A percentile compares a stretch with the other conserved stretches of the same genome.
Evolutionary conservation across 2,113 vertebrate genomes (phyloP).

Genomic region (Oceanites oceanicus): DNA sequence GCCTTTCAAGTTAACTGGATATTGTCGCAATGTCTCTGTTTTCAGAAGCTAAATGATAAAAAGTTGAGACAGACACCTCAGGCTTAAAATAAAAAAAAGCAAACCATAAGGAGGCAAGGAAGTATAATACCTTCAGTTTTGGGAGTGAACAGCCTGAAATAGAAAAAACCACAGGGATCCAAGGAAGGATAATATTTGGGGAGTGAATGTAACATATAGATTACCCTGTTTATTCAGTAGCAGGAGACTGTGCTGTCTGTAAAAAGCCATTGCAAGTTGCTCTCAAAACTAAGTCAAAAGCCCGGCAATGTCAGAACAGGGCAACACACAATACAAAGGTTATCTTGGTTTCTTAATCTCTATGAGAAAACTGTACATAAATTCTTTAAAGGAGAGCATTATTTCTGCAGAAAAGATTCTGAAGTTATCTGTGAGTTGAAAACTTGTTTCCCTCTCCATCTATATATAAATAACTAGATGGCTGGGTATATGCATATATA

Average conservation of each 20-base stretch:
- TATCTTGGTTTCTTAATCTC: not conserved
- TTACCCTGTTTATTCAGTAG: not conserved
- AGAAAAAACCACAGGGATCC: not conserved
- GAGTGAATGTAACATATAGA: not conserved
- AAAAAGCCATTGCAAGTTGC: not conserved
- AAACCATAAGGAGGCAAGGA: not conserved
- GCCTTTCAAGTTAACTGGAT: not conserved
- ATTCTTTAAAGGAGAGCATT: not conserved
- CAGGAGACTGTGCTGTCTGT: not conserved
- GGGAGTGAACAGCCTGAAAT: not conserved
- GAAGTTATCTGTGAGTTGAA: not conserved
- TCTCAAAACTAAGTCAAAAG: not conserved
- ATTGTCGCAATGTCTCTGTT: not conserved
- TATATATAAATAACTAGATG: too few species aligned
- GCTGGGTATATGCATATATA: fast-evolving
- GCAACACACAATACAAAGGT: not conserved
- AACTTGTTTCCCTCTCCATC: not conserved
- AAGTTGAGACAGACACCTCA: not conserved
- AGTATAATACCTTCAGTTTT: not conserved
- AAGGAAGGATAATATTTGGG: not conserved
- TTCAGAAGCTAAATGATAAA: not conserved
- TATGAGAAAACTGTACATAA: not conserved
- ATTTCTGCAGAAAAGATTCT: not conserved
- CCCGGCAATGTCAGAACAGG: not conserved
- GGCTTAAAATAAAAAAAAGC: not conserved